phyloP scores from a whole-genome alignment of 2,888 invertebrate species.

The Cepaea hortensis region DNA sequence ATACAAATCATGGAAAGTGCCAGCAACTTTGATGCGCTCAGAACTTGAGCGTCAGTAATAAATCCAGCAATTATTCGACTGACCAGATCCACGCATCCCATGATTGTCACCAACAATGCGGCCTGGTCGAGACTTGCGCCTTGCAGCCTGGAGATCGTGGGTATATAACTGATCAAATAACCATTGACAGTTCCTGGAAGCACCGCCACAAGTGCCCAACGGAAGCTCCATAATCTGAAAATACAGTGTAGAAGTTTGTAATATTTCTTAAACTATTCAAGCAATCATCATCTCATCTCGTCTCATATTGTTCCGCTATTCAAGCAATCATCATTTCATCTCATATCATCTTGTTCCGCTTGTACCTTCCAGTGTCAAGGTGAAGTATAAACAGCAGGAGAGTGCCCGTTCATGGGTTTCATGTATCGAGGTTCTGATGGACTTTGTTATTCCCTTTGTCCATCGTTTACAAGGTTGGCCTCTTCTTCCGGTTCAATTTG shows the following conservation, averaged over 20 bases:
- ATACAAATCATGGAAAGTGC: background rate
- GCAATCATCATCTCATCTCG: too few relatives aligned
- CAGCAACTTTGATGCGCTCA: background rate
- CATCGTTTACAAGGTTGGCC: too few relatives aligned
- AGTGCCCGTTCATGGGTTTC: too few relatives aligned
- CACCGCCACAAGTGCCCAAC: conserved; percentile 1
- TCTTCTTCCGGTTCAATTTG: too few relatives aligned
- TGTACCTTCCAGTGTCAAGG: too few relatives aligned
- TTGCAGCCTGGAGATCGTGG: conserved; percentile 11
- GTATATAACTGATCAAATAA: conserved; percentile 17
- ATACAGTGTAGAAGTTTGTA: background rate
- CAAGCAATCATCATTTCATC: too few relatives aligned
- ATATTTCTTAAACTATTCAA: background rate
- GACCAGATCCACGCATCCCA: conserved; percentile 44
- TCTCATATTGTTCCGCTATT: too few relatives aligned
- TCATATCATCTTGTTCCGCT: too few relatives aligned
- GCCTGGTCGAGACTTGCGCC: conserved; percentile 33
- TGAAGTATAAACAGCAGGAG: too few relatives aligned
- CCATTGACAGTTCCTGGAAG: conserved; percentile 10
- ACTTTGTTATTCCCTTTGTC: too few relatives aligned
- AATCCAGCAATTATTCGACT: conserved; percentile 42
- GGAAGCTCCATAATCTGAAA: conserved; percentile 26
- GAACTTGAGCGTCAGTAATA: conserved; percentile 40
- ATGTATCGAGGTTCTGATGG: too few relatives aligned
- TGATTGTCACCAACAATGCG: conserved; percentile 38